Conservation (phyloP, 2,113 vertebrate genomes). For the Mesocricetus auratus region DNA sequence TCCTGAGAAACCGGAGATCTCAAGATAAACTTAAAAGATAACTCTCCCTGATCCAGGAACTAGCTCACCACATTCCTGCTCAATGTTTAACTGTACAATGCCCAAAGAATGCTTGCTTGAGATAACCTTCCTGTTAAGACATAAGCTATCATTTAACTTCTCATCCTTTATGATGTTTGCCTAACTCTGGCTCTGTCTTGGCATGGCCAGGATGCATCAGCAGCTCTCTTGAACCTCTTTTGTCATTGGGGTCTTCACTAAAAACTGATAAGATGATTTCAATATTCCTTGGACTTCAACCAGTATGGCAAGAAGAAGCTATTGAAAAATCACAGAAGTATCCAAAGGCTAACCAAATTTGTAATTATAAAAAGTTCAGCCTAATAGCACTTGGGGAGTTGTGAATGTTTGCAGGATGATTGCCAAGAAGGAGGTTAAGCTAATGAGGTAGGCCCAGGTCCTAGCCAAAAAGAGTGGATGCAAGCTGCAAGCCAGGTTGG, state of each 20-base stretch:
- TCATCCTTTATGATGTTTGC: no score
- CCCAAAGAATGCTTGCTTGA: no score
- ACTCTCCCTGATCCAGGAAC: no score
- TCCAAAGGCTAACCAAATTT: constrained; percentile 63
- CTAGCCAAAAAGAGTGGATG: not conserved
- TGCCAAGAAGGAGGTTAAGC: constrained; percentile 35
- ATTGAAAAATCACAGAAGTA: constrained; percentile 50
- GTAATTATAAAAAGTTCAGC: constrained; percentile 55
- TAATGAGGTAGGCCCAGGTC: constrained; percentile 7
- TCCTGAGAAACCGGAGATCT: no score
- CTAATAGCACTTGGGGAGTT: constrained; percentile 42
- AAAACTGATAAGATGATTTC: not conserved
- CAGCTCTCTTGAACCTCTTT: not conserved
- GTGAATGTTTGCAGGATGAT: not conserved
- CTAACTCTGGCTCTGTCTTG: not conserved
- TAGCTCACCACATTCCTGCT: no score
- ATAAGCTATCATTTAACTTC: no score
- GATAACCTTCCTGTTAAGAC: no score
- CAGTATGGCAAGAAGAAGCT: constrained; percentile 2
- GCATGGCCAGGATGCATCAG: not conserved
- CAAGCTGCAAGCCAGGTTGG: not conserved
- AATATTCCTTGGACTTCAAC: constrained; percentile 28
- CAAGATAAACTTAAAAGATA: no score
- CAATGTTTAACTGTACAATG: no score
- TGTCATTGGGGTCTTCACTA: not conserved